phyloP scores from a whole-genome alignment of 2,888 invertebrate species.

The Exephanes ischioxanthus region DNA sequence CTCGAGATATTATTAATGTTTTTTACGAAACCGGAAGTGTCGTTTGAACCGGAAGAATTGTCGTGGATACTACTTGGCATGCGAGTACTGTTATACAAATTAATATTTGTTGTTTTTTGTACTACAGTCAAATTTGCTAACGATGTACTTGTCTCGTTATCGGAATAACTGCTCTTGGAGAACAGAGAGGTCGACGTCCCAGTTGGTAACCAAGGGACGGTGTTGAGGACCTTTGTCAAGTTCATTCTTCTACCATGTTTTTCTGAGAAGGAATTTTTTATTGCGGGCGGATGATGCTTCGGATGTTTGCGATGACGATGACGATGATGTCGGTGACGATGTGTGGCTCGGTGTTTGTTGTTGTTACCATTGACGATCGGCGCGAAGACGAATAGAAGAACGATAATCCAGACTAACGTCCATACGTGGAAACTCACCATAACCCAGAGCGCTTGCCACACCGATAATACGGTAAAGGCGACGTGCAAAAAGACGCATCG shows the following conservation, averaged over 20 bases:
- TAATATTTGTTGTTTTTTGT: not conserved
- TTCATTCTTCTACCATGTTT: slow-evolving; percentile 28
- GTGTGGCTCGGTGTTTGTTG: slow-evolving; percentile 48
- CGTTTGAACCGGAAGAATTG: not conserved
- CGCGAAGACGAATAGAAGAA: slow-evolving; percentile 55
- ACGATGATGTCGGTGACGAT: slow-evolving; percentile 39
- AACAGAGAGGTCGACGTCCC: not conserved
- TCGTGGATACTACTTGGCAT: not conserved
- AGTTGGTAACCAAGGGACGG: not conserved
- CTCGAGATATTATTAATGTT: not conserved
- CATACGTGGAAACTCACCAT: slow-evolving; percentile 71
- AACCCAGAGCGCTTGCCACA: slow-evolving; percentile 67
- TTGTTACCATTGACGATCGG: slow-evolving; percentile 41
- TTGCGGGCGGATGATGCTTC: not conserved
- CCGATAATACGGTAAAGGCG: slow-evolving; percentile 49
- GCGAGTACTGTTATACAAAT: not conserved
- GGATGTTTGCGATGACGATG: slow-evolving; percentile 40
- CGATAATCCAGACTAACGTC: slow-evolving; percentile 64
- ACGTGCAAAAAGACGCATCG: slow-evolving; percentile 59
- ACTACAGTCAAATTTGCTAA: not conserved
- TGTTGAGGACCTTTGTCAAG: not conserved
- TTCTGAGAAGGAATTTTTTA: slow-evolving; percentile 10
- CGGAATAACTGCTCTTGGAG: not conserved
- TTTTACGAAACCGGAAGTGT: not conserved
- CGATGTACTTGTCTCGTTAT: not conserved